Evolutionary conservation across 2,113 vertebrate species (phyloP), one percentile per base, ranked within the genome.

Genomic region (Calidris pugnax): DNA sequence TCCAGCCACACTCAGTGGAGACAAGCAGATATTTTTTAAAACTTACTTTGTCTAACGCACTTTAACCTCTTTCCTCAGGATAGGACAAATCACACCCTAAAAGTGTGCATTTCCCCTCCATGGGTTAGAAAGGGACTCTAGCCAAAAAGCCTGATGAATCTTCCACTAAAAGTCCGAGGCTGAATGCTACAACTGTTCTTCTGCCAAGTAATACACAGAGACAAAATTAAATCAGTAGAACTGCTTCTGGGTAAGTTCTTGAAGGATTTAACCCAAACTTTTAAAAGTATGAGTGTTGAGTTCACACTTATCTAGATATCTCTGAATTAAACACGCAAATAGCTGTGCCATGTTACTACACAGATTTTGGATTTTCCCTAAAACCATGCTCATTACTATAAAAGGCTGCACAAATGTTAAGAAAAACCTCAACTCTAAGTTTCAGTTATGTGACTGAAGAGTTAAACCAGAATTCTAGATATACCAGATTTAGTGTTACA

Each of bases 181-280:
- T 93, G 75, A 95, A 94, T 83, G 68, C 72, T 73, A 41, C 79
- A 75, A 60, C 94, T 90, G 82, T 77, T 93, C 62, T 41, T 76
- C 82, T 93, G 94, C 82, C 90, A 92, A 94, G 66, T 56, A 78
- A 94, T 63, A 81, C 83, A 72, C 6, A 62, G 53, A 85, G 53
- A 76, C 4, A 1, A 90, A 83, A 83, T 86, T 64, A 77, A 84
- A 88, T 45, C 75, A 80, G 12, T 60, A 21, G 41, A 45, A 69
- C 13, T 66, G 69, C 41, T 77, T 88, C 74, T 55, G 67, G 17
- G 19, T 45, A 73, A 23, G 23, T 78, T 91, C 91, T 57, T 68
- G 51, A 72, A 91, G 50, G n/a, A 43, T 48, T 94, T 89, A 92
- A 92, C 45, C 32, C 17, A 57, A 88, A 62, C 22, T 86, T 35